Evolutionary conservation across 1,140 invertebrate species (phyloP).

Genomic region (Drosophila nikananu): DNA sequence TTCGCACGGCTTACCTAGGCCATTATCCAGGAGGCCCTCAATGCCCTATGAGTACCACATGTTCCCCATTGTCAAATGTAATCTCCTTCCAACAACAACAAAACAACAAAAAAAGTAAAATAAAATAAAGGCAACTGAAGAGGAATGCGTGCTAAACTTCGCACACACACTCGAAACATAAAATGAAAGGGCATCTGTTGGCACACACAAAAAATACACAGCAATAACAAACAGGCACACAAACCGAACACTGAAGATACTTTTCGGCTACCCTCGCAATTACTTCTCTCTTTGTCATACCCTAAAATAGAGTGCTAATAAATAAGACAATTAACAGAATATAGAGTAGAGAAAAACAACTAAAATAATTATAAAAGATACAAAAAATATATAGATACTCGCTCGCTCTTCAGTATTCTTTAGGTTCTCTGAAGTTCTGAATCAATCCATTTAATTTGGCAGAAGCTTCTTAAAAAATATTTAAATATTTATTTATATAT

Average conservation of each 20-base stretch:
- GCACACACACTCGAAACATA: constrained; percentile 49
- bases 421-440: not conserved
- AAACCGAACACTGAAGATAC: constrained; percentile 56
- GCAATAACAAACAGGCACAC: constrained; percentile 43
- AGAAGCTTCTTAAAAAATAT: not conserved
- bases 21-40: constrained; percentile 38
- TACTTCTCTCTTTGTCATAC: constrained; percentile 8
- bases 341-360: not conserved
- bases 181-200: constrained; percentile 67
- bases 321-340: constrained; percentile 11
- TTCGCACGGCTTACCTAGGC: constrained; percentile 52
- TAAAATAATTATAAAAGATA: not conserved
- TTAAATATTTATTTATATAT: not conserved
- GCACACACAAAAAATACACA: constrained; percentile 38
- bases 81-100: constrained; percentile 41
- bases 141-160: constrained; percentile 50
- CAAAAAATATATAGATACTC: too few species aligned
- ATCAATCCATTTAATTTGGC: not conserved
- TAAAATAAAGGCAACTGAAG: constrained; percentile 7
- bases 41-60: constrained; percentile 34
- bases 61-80: constrained; percentile 63
- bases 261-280: constrained; percentile 64
- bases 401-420: not conserved
- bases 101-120: constrained; percentile 12
- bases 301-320: not conserved